Percentiles rank a stretch among this genome's conserved stretches.
Conservation (phyloP, 2,797 vertebrate genomes). For the Microctenopoma steveboyesi region DNA sequence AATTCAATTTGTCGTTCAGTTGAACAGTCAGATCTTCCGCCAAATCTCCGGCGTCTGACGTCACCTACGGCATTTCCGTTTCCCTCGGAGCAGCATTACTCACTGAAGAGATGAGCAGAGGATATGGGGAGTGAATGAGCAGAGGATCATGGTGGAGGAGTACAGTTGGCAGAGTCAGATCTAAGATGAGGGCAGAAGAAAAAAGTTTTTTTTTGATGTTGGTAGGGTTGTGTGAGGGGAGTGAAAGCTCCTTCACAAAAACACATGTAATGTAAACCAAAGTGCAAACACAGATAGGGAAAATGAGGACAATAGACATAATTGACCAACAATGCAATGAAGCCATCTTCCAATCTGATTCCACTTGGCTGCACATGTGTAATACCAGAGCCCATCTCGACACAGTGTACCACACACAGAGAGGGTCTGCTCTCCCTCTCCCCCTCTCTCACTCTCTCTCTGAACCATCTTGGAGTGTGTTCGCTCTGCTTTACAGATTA, state of each 20-base stretch:
- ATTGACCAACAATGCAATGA: not conserved
- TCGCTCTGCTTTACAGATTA: conserved; percentile 44
- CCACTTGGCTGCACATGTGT: not conserved
- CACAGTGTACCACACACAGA: not conserved
- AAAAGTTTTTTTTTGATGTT: conserved; percentile 22
- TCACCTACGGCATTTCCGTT: no score
- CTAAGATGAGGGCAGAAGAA: no score
- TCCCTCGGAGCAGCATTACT: no score
- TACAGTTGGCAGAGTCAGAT: no score
- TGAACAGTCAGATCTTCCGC: no score
- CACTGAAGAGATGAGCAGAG: no score
- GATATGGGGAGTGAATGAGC: no score
- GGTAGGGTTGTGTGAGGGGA: conserved; percentile 39
- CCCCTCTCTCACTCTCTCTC: conserved; percentile 1
- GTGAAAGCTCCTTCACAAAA: not conserved
- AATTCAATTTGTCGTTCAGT: no score
- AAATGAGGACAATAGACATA: not conserved
- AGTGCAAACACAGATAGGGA: conserved; percentile 6
- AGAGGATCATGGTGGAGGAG: no score
- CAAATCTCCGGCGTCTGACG: no score
- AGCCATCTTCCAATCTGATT: not conserved
- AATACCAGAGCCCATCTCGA: not conserved
- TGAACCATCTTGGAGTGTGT: not conserved
- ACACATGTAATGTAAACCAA: conserved; percentile 23
- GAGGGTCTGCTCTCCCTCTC: not conserved